Conservation (phyloP, 2,797 vertebrate species). For the Brotula barbata region DNA sequence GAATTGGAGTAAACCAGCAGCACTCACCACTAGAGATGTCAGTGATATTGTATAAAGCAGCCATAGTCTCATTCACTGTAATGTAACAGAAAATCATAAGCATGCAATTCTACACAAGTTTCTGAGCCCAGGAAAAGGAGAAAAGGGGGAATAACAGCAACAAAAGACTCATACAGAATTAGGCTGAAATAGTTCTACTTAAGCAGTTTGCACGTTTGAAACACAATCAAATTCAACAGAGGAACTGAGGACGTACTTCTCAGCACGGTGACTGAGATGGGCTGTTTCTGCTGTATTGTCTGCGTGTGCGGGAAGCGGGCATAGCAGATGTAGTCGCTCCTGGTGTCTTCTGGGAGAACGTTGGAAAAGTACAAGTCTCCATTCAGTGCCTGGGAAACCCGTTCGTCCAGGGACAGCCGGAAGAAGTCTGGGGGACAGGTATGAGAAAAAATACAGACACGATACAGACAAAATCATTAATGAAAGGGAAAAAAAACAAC, state of each 20-base stretch:
- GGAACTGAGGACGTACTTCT: constrained; percentile 81
- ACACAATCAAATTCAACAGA: not conserved
- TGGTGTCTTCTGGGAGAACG: constrained; percentile 86
- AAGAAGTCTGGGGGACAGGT: constrained; percentile 97
- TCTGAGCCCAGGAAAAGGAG: not conserved
- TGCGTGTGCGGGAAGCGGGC: constrained; percentile 97
- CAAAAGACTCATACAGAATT: not conserved
- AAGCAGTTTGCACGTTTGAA: not conserved
- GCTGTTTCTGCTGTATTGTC: constrained; percentile 99
- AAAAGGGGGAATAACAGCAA: constrained; percentile 7
- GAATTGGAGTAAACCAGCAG: constrained; percentile 67
- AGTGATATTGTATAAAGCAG: constrained; percentile 99
- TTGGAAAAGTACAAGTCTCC: constrained; percentile 99
- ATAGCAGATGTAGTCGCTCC: constrained; percentile 97
- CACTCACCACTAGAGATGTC: constrained; percentile 99
- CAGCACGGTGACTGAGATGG: constrained; percentile 92
- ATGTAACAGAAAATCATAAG: constrained; percentile 86
- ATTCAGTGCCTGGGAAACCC: constrained; percentile 95
- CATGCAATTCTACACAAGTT: no score
- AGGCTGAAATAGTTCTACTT: constrained; percentile 1
- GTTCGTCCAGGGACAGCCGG: constrained; percentile 87
- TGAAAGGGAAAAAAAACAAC: no score
- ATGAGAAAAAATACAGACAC: no score
- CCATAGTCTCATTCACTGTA: constrained; percentile 99
- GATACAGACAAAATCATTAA: no score